A percentile compares a stretch with the other conserved stretches of the same genome.
Conservation (phyloP, 1,140 invertebrate species). For the Rhopalosiphum padi region DNA sequence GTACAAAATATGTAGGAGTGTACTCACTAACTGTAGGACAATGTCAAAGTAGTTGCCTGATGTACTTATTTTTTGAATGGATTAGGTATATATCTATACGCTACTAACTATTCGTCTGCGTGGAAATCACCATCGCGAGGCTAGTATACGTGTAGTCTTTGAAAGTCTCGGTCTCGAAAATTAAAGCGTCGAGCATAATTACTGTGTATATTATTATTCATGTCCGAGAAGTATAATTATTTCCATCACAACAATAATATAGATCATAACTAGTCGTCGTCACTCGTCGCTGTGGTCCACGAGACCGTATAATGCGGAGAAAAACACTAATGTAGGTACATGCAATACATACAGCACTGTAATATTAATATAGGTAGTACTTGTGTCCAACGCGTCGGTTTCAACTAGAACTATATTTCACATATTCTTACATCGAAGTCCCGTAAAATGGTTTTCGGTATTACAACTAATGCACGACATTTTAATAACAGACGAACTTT, state of each 20-base stretch:
- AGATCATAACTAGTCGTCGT: not conserved
- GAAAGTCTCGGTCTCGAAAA: not conserved
- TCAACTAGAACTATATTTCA: not conserved
- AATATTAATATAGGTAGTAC: not conserved
- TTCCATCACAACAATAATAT: conserved; percentile 2
- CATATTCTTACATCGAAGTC: not conserved
- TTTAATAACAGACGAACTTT: no score
- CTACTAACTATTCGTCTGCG: not conserved
- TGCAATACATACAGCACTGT: no score
- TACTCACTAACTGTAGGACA: not conserved
- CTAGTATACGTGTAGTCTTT: not conserved
- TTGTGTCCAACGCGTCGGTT: not conserved
- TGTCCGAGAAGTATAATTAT: not conserved
- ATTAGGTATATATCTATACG: not conserved
- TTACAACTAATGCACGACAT: no score
- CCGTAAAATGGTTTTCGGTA: not conserved
- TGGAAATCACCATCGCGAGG: not conserved
- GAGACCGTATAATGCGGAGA: not conserved
- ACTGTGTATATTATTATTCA: not conserved
- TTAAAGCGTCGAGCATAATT: not conserved
- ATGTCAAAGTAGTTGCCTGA: not conserved
- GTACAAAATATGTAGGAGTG: not conserved
- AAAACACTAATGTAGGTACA: not conserved
- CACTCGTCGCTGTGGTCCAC: no score
- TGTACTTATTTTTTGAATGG: not conserved